Percentiles rank a stretch among this genome's conserved stretches.
These are phyloP conservation scores for Prunella himalayana DNA, from an alignment of 2,113 vertebrate species.

Conservation along the genomic window DNA sequence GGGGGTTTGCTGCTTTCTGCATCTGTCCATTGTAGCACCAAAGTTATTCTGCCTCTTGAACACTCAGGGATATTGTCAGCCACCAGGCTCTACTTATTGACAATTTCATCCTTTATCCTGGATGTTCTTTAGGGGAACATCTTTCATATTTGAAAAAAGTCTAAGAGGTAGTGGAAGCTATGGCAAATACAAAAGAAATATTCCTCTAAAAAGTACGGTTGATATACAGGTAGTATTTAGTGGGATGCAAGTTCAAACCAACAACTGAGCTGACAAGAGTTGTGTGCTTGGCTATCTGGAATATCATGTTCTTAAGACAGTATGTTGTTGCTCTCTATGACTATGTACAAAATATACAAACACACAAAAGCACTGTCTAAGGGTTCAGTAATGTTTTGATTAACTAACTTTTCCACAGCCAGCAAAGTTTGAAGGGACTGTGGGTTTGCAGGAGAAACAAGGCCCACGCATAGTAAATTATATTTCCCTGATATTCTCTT, in stretches of 20 bases:
- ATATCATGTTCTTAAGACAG: neutral
- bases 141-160: neutral
- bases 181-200: neutral
- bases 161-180: neutral
- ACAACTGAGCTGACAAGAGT: neutral
- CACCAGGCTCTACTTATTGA: neutral
- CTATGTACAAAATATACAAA: neutral
- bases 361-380: neutral
- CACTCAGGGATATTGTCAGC: neutral
- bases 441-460: neutral
- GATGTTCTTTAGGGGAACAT: neutral
- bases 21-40: neutral
- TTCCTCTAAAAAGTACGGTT: neutral
- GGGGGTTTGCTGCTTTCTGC: neutral
- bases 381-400: neutral
- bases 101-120: neutral
- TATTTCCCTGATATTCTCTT: neutral
- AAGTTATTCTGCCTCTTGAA: neutral
- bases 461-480: neutral
- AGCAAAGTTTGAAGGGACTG: neutral
- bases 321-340: neutral
- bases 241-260: neutral
- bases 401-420: neutral
- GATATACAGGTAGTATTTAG: neutral
- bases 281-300: neutral